Evolutionary conservation across 2,888 invertebrate genomes (phyloP).

Genomic region (Malachius bipustulatus): DNA sequence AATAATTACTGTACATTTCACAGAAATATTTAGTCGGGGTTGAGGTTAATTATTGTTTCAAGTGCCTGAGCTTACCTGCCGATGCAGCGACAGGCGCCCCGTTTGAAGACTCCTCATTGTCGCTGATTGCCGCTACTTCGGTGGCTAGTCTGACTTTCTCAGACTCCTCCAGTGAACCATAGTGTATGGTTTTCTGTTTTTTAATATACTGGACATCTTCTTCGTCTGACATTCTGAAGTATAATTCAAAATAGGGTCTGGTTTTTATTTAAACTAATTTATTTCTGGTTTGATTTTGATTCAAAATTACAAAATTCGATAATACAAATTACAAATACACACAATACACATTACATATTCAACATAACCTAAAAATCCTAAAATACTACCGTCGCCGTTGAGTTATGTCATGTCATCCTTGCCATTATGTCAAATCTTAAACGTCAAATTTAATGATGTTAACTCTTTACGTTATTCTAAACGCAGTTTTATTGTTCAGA

Average conservation of each 20-base stretch:
- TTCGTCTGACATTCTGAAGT: conserved; percentile 64
- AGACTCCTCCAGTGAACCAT: conserved; percentile 80
- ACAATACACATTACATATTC: too few relatives aligned
- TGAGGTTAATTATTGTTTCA: not conserved
- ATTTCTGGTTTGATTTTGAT: too few relatives aligned
- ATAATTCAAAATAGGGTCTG: too few relatives aligned
- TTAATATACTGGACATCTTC: conserved; percentile 64
- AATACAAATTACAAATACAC: too few relatives aligned
- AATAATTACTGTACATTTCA: not conserved
- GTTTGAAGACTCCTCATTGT: conserved; percentile 47
- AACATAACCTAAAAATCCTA: too few relatives aligned
- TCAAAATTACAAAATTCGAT: too few relatives aligned
- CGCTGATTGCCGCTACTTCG: conserved; percentile 44
- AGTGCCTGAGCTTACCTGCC: conserved; percentile 19
- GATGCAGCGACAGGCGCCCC: conserved; percentile 54
- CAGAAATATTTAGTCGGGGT: not conserved
- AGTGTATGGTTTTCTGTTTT: conserved; percentile 67
- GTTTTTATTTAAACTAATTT: conserved; percentile 4
- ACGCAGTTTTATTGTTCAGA: too few relatives aligned
- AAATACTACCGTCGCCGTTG: too few relatives aligned
- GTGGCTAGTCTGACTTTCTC: conserved; percentile 60
- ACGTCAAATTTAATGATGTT: too few relatives aligned
- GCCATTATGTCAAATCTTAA: too few relatives aligned
- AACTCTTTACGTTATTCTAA: too few relatives aligned
- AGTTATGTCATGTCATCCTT: too few relatives aligned